A percentile compares a stretch with the other conserved stretches of the same genome.
Evolutionary conservation across 2,797 vertebrate genomes (phyloP).

Genomic region (Molossus alvarezi): DNA sequence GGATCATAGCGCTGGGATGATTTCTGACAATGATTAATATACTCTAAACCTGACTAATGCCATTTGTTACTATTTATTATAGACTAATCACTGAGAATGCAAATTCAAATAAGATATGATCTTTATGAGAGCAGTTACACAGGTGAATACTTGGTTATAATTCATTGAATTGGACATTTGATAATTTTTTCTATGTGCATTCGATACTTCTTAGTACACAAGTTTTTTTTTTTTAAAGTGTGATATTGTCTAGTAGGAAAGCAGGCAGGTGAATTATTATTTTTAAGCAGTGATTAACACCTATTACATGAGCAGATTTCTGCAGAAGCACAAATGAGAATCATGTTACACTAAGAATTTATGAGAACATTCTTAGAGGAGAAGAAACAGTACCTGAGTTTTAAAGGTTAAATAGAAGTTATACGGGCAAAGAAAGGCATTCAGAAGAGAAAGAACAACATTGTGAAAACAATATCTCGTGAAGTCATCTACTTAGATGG

Average conservation of each 20-base stretch:
- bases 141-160: neutral
- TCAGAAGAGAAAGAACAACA: neutral
- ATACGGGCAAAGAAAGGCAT: neutral
- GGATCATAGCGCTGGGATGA: neutral
- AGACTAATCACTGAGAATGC: neutral
- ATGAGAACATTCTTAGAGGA: conserved; percentile 35
- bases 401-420: conserved; percentile 50
- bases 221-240: neutral
- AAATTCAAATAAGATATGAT: neutral
- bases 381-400: neutral
- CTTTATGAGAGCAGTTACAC: neutral
- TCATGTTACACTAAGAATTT: neutral
- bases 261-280: neutral
- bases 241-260: neutral
- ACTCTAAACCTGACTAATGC: neutral
- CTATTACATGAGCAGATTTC: conserved; percentile 41
- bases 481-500: neutral
- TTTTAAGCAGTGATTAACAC: conserved; percentile 9
- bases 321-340: neutral
- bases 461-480: neutral
- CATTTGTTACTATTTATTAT: conserved; percentile 47
- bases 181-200: neutral
- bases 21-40: conserved; percentile 35
- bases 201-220: conserved; percentile 40
- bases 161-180: neutral